Percentiles rank a stretch among this genome's conserved stretches.
phyloP scores from a whole-genome alignment of 2,888 invertebrate genomes.

The Eupithecia insigniata region DNA sequence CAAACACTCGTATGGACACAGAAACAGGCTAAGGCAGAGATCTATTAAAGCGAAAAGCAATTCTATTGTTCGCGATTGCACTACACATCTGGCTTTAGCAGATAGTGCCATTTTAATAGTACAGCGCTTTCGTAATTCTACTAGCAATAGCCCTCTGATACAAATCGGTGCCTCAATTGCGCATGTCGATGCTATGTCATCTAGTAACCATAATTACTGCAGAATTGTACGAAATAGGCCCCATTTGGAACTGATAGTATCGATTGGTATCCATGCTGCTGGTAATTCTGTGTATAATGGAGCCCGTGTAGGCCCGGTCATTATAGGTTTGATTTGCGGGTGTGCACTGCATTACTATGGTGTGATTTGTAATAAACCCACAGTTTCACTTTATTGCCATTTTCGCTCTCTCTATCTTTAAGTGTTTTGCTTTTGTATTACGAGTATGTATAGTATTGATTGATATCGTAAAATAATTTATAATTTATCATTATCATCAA shows the following conservation, averaged over 20 bases:
- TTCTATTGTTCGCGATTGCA: constrained; percentile 14
- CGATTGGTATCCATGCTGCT: constrained; percentile 35
- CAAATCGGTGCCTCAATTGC: constrained; percentile 35
- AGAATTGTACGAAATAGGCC: constrained; percentile 38
- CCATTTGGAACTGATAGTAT: constrained; percentile 38
- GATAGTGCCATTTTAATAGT: constrained; percentile 17
- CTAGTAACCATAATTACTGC: constrained; percentile 40
- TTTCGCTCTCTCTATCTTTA: constrained; percentile 31
- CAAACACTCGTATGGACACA: constrained; percentile 7
- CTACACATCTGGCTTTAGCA: constrained; percentile 9
- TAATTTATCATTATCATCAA: not conserved
- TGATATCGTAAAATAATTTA: not conserved
- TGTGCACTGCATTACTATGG: constrained; percentile 47
- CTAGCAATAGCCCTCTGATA: constrained; percentile 33
- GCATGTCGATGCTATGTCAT: constrained; percentile 37
- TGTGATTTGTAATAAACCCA: constrained; percentile 42
- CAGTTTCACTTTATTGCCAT: constrained; percentile 39
- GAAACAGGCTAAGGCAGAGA: constrained; percentile 3
- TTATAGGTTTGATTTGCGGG: constrained; percentile 40
- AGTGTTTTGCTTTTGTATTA: not conserved
- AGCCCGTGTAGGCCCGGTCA: constrained; percentile 48
- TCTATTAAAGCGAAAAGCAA: constrained; percentile 10
- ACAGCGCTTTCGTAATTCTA: constrained; percentile 26
- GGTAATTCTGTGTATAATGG: constrained; percentile 50
- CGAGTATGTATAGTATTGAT: not conserved